Base-by-base conservation (phyloP, 2,113 vertebrate species). In the Dolichallabes microphthalmus region DNA sequence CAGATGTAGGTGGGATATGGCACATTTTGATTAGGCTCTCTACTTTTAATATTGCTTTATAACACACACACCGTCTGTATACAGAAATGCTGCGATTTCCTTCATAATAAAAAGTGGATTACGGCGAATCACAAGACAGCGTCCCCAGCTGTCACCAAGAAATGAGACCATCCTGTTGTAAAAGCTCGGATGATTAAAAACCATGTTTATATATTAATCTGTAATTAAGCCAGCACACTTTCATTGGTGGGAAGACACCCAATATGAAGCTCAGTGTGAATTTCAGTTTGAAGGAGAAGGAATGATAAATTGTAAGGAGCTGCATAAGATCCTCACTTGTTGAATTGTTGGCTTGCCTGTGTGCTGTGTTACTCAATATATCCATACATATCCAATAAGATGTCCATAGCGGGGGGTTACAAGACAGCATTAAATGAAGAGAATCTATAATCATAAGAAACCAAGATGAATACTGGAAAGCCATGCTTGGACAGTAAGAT, bases 21-120 rank as follows among this genome's bases (percentile, higher is more conserved):
- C n/a, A 50, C 52, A 25, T 12, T 73, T 87, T 88, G 79, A 82
- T 68, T 85, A 85, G 82, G 86, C 82, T 94, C 96, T 95, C 95
- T 92, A 89, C 90, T 91, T 94, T 93, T 94, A 91, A 45, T 88
- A 90, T 89, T 90, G 91, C 90, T 92, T 91, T 94, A 45, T 45
- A 94, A 92, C 90, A 93, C 94, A 93, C 95, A 85, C 96, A 95
- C 96, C 95, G 92, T 94, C 93, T 91, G 95, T 95, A 94, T 92
- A 93, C 93, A 95, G 93, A 95, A 97, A 96, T 95, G 87, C 93
- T 94, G 94, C 94, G 96, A 95, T 94, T 97, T 97, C 95, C 96
- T 96, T 95, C 95, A 99, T 98, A 99, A 99, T 99, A 98, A 99
- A 99, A 98, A 97, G 94, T 98, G 98, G 98, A 99, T 99, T 99